Evolutionary conservation across 2,113 vertebrate species (phyloP), one percentile per base, ranked within the genome.

Genomic region (Tragelaphus imberbis): DNA sequence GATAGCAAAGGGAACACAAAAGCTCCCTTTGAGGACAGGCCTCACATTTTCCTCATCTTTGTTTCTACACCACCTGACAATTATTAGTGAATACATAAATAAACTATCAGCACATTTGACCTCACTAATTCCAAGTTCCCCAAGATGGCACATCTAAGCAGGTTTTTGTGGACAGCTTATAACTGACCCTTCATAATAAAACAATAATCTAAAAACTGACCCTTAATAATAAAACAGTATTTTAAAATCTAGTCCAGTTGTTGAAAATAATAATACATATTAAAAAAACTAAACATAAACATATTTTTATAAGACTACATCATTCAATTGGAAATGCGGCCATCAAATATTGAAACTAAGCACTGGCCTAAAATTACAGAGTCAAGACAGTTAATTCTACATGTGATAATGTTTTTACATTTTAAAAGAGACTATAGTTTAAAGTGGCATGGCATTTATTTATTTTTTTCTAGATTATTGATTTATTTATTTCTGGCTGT

Each of bases 161-260:
- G 36, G 30, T 90, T 92, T 92, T 49, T 75, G 47, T 90, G 30
- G 84, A 59, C 61, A 27, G 11, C 7, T 44, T 1, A 71, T 40
- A 95, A 93, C 11, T 95, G 56, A 98, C 10, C 40, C 44, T 81
- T 81, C 90, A 55, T 84, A 58, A 90, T 25, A 85, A 92, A 85
- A 65, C 13, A 91, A 85, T 6, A 82, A 91, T 47, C 87, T 86
- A 58, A 90, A 84, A 71, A 91, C 7, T 94, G 49, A 98, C 7
- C 53, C 49, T 85, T 81, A 94, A 49, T 84, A 47, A 92, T 30
- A 85, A 90, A 85, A 55, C 10, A 94, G 63, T 4, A 85, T 84
- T 36, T 84, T 85, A 58, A 90, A 87, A 63, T 71, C 17, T 90
- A 85, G 11, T 75, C 6, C n/a, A 90, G 58, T 11, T 58, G 40